phyloP scores from a whole-genome alignment of 2,888 invertebrate genomes.

The Epistrophe grossulariae region DNA sequence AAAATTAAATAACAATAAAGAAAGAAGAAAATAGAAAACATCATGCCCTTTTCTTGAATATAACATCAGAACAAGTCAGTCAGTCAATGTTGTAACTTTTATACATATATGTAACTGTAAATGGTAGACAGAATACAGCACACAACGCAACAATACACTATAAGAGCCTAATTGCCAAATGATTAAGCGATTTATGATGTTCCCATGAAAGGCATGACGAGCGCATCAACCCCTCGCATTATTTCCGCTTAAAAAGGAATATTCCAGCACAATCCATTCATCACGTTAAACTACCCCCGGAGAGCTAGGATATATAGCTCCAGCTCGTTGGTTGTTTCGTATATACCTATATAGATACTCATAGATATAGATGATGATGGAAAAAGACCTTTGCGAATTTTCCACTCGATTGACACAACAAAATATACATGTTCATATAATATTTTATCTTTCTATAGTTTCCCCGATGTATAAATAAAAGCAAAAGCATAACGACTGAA shows the following conservation, averaged over 20 bases:
- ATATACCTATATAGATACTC: too few species aligned
- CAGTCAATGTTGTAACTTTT: conserved; percentile 7
- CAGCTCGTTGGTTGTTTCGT: neutral
- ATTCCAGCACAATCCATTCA: conserved; percentile 49
- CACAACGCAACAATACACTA: conserved; percentile 69
- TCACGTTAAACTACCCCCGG: conserved; percentile 41
- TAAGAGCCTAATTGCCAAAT: conserved; percentile 83
- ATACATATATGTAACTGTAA: conserved; percentile 12
- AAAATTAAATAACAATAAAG: neutral
- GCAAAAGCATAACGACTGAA: conserved; percentile 11
- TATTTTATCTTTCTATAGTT: conserved; percentile 15
- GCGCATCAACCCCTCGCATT: conserved; percentile 76
- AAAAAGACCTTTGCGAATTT: conserved; percentile 67
- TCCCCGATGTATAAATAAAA: conserved; percentile 29
- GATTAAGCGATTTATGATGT: conserved; percentile 84
- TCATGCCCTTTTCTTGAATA: conserved; percentile 53
- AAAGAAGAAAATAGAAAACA: conserved; percentile 36
- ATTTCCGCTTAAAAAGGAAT: conserved; percentile 63
- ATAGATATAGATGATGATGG: neutral
- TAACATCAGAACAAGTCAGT: neutral
- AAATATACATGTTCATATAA: conserved; percentile 43
- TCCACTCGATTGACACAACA: conserved; percentile 74
- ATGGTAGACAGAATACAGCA: conserved; percentile 50
- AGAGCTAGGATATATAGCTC: neutral
- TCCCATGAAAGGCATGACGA: conserved; percentile 79